phyloP scores from a whole-genome alignment of 2,113 vertebrate genomes.

The Aramus guarauna region DNA sequence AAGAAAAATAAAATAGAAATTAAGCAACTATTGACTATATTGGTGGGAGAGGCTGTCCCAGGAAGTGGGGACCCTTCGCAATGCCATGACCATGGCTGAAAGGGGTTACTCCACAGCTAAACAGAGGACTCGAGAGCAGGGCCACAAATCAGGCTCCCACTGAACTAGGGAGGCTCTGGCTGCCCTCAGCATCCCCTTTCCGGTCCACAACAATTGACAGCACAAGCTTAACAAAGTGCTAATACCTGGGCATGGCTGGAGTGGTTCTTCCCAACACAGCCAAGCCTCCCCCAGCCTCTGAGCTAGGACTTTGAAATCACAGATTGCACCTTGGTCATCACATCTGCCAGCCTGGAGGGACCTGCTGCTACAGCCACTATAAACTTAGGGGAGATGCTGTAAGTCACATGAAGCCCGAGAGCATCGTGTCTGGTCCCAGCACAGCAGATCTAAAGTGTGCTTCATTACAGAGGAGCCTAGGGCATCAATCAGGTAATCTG shows the following conservation, averaged over 20 bases:
- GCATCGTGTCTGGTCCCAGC: neutral
- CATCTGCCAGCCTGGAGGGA: neutral
- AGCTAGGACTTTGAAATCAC: neutral
- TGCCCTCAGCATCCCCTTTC: neutral
- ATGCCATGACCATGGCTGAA: neutral
- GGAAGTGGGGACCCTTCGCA: neutral
- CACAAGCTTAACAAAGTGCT: neutral
- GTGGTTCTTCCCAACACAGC: neutral
- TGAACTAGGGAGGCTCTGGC: neutral
- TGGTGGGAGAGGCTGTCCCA: neutral
- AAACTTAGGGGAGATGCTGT: neutral
- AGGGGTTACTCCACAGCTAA: neutral
- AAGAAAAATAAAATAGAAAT: neutral
- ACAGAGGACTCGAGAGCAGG: neutral
- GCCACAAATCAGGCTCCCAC: neutral
- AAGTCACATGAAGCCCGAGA: neutral
- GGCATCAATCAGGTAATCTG: neutral
- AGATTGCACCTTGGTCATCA: neutral
- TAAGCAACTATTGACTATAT: neutral
- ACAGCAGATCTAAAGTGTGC: neutral
- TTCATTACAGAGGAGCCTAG: neutral
- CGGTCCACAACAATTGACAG: neutral
- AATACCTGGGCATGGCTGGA: neutral
- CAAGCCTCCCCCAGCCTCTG: neutral
- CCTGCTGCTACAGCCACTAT: neutral